phyloP scores from a whole-genome alignment of 2,888 invertebrate genomes.

The Drosophila conformis region DNA sequence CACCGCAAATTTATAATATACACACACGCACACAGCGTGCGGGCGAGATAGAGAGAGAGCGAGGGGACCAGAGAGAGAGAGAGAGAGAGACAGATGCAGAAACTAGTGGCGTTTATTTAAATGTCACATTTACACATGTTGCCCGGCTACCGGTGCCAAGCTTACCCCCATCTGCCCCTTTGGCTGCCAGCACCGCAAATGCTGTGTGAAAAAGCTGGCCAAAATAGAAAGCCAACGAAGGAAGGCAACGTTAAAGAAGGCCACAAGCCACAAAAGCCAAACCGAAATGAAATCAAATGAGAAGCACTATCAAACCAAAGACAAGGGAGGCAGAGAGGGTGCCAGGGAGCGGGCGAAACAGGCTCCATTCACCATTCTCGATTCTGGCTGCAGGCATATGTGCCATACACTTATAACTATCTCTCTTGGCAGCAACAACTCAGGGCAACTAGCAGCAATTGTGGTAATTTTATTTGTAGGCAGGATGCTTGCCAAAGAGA shows the following conservation, averaged over 20 bases:
- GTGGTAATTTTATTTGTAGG: slow-evolving; percentile 64
- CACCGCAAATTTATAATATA: slow-evolving; percentile 71
- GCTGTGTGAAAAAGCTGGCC: slow-evolving; percentile 42
- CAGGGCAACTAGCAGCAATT: slow-evolving; percentile 38
- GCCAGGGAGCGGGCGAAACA: neutral
- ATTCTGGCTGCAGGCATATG: slow-evolving; percentile 27
- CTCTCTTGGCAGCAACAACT: slow-evolving; percentile 4
- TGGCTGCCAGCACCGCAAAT: slow-evolving; percentile 36
- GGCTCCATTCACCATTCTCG: neutral
- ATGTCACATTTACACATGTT: slow-evolving; percentile 77
- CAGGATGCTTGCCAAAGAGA: neutral
- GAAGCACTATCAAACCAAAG: slow-evolving; percentile 34
- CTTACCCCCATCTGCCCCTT: neutral
- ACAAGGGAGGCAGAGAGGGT: neutral
- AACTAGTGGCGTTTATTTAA: slow-evolving; percentile 62
- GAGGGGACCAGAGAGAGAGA: neutral
- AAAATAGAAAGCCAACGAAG: slow-evolving; percentile 21
- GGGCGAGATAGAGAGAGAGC: neutral
- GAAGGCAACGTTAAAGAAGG: slow-evolving; percentile 24
- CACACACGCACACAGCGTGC: slow-evolving; percentile 25
- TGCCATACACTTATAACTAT: slow-evolving; percentile 18
- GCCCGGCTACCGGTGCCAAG: neutral
- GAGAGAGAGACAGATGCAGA: neutral
- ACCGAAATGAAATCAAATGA: slow-evolving; percentile 74
- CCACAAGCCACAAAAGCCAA: slow-evolving; percentile 67